phyloP scores from a whole-genome alignment of 2,797 vertebrate species.

The Scleropages formosus region DNA sequence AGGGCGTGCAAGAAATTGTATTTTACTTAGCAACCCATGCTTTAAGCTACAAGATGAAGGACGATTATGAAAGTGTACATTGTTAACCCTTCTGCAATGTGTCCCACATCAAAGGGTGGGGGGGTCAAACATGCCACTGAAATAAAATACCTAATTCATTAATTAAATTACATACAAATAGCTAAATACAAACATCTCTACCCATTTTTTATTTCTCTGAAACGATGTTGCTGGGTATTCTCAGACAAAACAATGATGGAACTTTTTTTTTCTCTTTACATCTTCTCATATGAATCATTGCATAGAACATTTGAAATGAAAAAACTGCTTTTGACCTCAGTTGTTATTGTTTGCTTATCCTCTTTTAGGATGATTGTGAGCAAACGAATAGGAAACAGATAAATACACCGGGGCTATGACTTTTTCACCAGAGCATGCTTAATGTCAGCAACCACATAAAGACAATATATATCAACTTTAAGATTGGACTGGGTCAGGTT shows the following conservation, averaged over 20 bases:
- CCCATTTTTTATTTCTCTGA: constrained; percentile 61
- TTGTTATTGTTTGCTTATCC: constrained; percentile 32
- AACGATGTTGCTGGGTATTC: constrained; percentile 70
- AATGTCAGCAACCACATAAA: constrained; percentile 34
- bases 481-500: constrained; percentile 12
- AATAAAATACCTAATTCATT: constrained; percentile 65
- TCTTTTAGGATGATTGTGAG: constrained; percentile 52
- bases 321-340: constrained; percentile 76
- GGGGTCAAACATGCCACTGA: constrained; percentile 90
- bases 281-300: constrained; percentile 83
- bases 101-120: constrained; percentile 67
- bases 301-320: constrained; percentile 96
- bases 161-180: constrained; percentile 76
- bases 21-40: constrained; percentile 88
- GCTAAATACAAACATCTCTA: constrained; percentile 81
- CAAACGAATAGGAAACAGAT: constrained; percentile 45
- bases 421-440: constrained; percentile 53
- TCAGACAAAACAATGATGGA: constrained; percentile 77
- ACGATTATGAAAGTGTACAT: constrained; percentile 79
- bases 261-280: constrained; percentile 74
- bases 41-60: constrained; percentile 81
- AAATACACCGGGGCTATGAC: constrained; percentile 36
- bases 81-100: constrained; percentile 91
- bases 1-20: constrained; percentile 84
- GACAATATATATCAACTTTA: constrained; percentile 33